Conservation (phyloP, 2,113 vertebrate species). For the Oryzias woworae region DNA sequence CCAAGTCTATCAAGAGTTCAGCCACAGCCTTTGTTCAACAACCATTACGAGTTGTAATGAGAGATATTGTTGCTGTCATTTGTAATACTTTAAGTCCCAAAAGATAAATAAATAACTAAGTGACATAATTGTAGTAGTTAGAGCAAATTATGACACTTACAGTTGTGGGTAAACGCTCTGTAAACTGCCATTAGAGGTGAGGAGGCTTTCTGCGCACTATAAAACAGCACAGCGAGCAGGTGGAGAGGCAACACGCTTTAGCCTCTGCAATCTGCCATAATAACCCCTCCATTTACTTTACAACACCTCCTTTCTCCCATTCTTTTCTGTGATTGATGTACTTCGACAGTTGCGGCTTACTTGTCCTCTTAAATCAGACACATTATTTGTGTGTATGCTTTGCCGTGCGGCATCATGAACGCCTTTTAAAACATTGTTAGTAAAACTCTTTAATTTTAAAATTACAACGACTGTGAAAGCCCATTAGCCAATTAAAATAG, state of each 20-base stretch:
- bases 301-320: conserved; percentile 55
- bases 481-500: neutral
- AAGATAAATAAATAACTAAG: conserved; percentile 50
- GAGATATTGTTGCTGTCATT: conserved; percentile 53
- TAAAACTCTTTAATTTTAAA: neutral
- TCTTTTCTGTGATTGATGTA: conserved; percentile 55
- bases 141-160: conserved; percentile 73
- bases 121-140: conserved; percentile 75
- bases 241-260: conserved; percentile 55
- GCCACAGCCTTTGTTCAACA: conserved; percentile 47
- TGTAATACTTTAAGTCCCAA: conserved; percentile 55
- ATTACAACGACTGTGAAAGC: neutral
- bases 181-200: conserved; percentile 71
- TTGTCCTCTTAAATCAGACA: conserved; percentile 45
- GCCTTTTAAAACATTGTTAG: conserved; percentile 4
- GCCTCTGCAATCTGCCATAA: conserved; percentile 69
- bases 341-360: conserved; percentile 55
- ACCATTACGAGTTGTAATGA: conserved; percentile 57
- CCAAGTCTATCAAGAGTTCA: conserved; percentile 58
- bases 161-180: conserved; percentile 68
- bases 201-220: conserved; percentile 55
- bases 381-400: conserved; percentile 35
- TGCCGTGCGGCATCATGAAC: conserved; percentile 1
- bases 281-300: conserved; percentile 62
- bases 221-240: conserved; percentile 56